These are phyloP conservation scores for Apis florea DNA, from an alignment of 1,140 invertebrate genomes.

Conservation along the genomic window DNA sequence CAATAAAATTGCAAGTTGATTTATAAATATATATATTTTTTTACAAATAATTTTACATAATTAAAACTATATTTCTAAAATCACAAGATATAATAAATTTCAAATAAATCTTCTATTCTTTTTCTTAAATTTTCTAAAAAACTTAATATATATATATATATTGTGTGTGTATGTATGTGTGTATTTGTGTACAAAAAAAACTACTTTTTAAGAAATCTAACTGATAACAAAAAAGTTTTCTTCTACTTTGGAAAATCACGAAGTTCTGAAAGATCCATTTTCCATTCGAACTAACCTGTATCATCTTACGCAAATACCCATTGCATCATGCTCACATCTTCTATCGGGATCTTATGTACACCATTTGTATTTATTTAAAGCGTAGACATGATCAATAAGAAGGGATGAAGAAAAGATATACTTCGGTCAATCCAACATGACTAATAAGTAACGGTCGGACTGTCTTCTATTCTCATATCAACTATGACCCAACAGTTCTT, in stretches of 20 bases:
- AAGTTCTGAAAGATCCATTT: not conserved
- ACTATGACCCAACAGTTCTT: constrained; percentile 16
- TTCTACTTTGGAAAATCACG: constrained; percentile 10
- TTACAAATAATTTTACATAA: too few species aligned
- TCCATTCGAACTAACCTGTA: constrained; percentile 39
- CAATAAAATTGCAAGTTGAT: too few species aligned
- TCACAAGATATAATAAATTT: too few species aligned
- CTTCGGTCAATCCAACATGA: not conserved
- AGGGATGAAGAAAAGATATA: constrained; percentile 17
- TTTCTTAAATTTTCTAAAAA: too few species aligned
- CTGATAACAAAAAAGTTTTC: not conserved
- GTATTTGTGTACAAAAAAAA: too few species aligned
- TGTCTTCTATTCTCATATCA: not conserved
- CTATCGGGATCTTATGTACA: constrained; percentile 33
- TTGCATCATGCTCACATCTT: constrained; percentile 51
- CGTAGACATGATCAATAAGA: not conserved
- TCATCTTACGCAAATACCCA: constrained; percentile 55
- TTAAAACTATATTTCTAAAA: too few species aligned
- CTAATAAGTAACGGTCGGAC: constrained; percentile 57
- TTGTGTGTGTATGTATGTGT: too few species aligned
- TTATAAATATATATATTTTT: too few species aligned
- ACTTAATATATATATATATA: too few species aligned
- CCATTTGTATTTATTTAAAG: constrained; percentile 35
- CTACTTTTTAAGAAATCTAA: not conserved
- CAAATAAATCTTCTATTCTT: too few species aligned